phyloP scores from a whole-genome alignment of 30 jellyfish, hydroid and myxozoan genomes.

The Hydractinia symbiolongicarpus region DNA sequence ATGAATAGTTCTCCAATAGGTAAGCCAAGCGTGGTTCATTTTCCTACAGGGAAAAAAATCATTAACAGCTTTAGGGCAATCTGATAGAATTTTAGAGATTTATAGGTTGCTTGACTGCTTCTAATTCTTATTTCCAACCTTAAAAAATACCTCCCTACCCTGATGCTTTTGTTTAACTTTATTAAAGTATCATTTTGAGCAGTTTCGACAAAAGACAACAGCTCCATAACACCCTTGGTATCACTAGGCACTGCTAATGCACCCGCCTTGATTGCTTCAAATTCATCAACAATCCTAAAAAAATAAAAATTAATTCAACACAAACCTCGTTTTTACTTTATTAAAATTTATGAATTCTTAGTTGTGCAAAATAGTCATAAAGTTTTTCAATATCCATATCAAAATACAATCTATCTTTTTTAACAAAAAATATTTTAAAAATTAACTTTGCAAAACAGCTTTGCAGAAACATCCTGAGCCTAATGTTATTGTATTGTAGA shows the following conservation, averaged over 20 bases:
- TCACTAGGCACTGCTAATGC: constrained; percentile 68
- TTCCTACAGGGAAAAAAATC: constrained; percentile 28
- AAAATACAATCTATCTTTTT: background rate
- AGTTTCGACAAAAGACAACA: constrained; percentile 61
- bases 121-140: no score
- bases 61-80: background rate
- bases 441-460: background rate
- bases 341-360: no score
- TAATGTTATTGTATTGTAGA: no score
- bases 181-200: constrained; percentile 67
- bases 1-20: constrained; percentile 64
- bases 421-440: background rate
- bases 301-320: background rate
- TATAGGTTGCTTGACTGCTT: background rate
- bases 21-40: constrained; percentile 73
- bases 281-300: constrained; percentile 58
- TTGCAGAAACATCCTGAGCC: no score
- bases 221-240: constrained; percentile 73
- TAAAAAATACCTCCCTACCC: constrained; percentile 23
- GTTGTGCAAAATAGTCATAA: no score
- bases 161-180: constrained; percentile 54
- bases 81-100: background rate
- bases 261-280: constrained; percentile 52
- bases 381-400: background rate
- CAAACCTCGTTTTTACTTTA: no score